Base-by-base conservation (phyloP, 2,888 invertebrate genomes). In the Scelioninae gen. 1 region DNA sequence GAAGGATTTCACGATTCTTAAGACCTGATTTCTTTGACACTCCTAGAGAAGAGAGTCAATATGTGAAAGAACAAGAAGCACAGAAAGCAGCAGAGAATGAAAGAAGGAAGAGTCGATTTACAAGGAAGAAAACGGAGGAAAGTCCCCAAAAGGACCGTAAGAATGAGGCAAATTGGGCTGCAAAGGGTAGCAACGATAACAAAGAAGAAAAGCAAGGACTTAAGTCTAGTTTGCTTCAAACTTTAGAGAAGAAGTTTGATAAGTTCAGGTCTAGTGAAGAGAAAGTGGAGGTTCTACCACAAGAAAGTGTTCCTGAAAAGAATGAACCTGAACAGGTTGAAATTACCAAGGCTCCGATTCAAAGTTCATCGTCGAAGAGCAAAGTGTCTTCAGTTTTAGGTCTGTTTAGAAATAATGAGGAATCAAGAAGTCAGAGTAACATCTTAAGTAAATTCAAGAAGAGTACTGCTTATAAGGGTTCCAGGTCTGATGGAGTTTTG, bases 21-120 rank as follows among this genome's bases (percentile, higher is more conserved):
- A 94, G 96, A 34, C 95, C 96, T 0, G 96, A 97, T 91, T 96
- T 96, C 90, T 96, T 95, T 89, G 96, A 96, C 84, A 93, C 95
- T 0, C 94, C 95, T 8, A 92, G 94, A 16, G 95, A 95, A 76
- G 96, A 96, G 86, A 95, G 94, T 88, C 93, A 94, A 23, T 95
- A 95, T 88, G 93, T 94, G 0, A 94, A 92, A 72, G 91, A 92
- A 32, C 92, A 92, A 62, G 93, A 92, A 62, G 91, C 91, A 0
- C 90, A 88, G 15, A 92, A 90, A 34, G 92, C 91, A 0, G 92
- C 91, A 47, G 92, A 92, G 94, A 95, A 90, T 93, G 95, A 86
- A 75, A 86, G 92, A 0, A 87, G 92, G 94, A 96, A 91, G 92
- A 95, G 87, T 94, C 95, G 93, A 94, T 96, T 62, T 94, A 96